Evolutionary conservation across 2,888 invertebrate species (phyloP).

Genomic region (Apodemia zela): DNA sequence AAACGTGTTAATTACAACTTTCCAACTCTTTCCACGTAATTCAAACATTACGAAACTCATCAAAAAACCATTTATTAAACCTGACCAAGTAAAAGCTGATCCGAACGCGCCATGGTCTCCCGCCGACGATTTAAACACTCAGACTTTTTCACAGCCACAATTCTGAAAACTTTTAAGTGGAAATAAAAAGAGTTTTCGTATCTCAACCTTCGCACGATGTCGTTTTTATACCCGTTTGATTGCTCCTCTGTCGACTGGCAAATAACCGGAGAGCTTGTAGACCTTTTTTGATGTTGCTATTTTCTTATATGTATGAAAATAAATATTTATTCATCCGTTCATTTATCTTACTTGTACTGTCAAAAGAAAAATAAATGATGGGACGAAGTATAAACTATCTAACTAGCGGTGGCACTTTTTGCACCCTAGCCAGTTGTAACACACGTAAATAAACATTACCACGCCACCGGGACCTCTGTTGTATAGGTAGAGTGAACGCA

Average conservation of each 20-base stretch:
- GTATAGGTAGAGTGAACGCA: too few species aligned
- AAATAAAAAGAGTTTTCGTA: slow-evolving; percentile 50
- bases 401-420: too few species aligned
- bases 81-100: slow-evolving; percentile 18
- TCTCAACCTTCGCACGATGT: slow-evolving; percentile 43
- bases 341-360: neutral
- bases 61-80: slow-evolving; percentile 5
- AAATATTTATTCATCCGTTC: too few species aligned
- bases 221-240: slow-evolving; percentile 47
- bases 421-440: too few species aligned
- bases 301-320: neutral
- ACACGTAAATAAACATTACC: too few species aligned
- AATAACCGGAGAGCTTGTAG: slow-evolving; percentile 16
- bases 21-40: neutral
- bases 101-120: slow-evolving; percentile 36
- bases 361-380: too few species aligned
- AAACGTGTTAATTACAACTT: neutral
- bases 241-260: slow-evolving; percentile 32
- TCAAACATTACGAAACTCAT: slow-evolving; percentile 3
- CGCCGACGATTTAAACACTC: slow-evolving; percentile 49
- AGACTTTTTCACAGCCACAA: slow-evolving; percentile 51
- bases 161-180: slow-evolving; percentile 58
- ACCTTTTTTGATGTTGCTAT: neutral
- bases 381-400: too few species aligned
- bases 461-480: too few species aligned